Evolutionary conservation across 2,888 invertebrate species (phyloP), one percentile per base, ranked within the genome.

Genomic region (Drosophila barbarae): DNA sequence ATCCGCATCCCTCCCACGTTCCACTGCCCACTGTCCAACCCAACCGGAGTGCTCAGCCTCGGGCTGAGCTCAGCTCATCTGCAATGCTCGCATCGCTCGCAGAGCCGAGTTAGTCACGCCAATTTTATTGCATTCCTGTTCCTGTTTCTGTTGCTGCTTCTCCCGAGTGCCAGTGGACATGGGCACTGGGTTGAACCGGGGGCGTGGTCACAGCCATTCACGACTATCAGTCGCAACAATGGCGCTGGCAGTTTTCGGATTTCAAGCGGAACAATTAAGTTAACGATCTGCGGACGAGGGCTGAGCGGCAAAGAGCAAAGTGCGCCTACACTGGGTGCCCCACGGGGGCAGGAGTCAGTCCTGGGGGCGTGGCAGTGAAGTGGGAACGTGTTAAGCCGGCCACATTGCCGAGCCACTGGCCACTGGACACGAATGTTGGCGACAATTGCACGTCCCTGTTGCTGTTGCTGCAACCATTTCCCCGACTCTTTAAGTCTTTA

Each of bases 201-300:
- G 67, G 66, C 61, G 68, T 63, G 61, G 56, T 51, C 50, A 36
- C 15, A 12, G 44, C 66, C 56, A 52, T 60, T 51, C 50, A 51
- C 71, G 67, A 67, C 77, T 77, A 78, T 81, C 81, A 81, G 76
- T 78, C 72, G 78, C 78, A 76, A 78, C 77, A 78, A 78, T 77
- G 73, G 81, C 69, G 78, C 55, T 67, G 51, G 73, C 81, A 74
- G 80, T 73, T 83, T 78, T 72, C 73, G 74, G 63, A 77, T 79
- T 83, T 83, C 84, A 81, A 79, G 83, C 81, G 83, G 74, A 84
- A 84, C 83, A 85, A 84, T 85, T 85, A 84, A 85, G 84, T 84
- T 84, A 83, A 83, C 84, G 77, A 84, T 70, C 72, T 81, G 83
- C 73, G 77, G 76, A 79, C 70, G 67, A 60, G 47, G 15, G 57